Percentiles rank a stretch among this genome's conserved stretches.
phyloP scores from a whole-genome alignment of 2,113 vertebrate genomes.

The Mastomys natalensis region DNA sequence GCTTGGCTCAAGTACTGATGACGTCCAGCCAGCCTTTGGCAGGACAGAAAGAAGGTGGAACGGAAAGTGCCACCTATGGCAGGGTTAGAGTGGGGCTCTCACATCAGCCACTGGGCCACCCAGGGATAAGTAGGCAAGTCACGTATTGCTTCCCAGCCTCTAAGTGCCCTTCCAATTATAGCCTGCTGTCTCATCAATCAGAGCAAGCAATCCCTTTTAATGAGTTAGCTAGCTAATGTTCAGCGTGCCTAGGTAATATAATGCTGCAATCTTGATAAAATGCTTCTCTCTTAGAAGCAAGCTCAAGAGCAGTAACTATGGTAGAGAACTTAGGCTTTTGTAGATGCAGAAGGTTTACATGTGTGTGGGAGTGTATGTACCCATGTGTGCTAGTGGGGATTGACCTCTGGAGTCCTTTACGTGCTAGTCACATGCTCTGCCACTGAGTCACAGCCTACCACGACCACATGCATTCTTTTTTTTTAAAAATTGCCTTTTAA shows the following conservation, averaged over 20 bases:
- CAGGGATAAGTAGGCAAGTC: slow-evolving; percentile 39
- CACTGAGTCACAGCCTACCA: not conserved
- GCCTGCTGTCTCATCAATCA: slow-evolving; percentile 35
- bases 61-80: no score
- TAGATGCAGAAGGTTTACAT: not conserved
- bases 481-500: no score
- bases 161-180: slow-evolving; percentile 48
- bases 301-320: not conserved
- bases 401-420: not conserved
- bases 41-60: not conserved
- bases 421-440: not conserved
- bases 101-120: not conserved
- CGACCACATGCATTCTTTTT: no score
- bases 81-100: not conserved
- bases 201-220: slow-evolving; percentile 7
- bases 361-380: not conserved
- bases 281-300: not conserved
- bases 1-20: not conserved
- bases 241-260: not conserved
- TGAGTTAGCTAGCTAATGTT: slow-evolving; percentile 7
- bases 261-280: slow-evolving; percentile 33
- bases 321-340: not conserved
- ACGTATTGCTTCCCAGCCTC: not conserved
- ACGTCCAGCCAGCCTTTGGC: not conserved
- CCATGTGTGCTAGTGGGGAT: no score